phyloP scores from a whole-genome alignment of 2,888 invertebrate genomes.

The Siphlonurus alternatus region DNA sequence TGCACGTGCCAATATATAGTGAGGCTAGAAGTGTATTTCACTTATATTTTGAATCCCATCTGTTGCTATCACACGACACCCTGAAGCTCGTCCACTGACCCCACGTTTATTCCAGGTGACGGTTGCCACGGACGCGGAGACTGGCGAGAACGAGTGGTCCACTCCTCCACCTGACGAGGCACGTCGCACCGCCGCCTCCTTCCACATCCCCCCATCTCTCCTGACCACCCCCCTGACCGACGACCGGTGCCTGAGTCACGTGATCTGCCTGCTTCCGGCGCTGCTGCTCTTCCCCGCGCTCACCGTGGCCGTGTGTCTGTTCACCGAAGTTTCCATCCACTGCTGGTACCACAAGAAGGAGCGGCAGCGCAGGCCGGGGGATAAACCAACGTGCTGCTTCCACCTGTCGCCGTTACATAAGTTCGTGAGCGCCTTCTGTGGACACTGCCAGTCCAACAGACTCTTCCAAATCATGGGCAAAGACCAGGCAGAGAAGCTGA shows the following conservation, averaged over 20 bases:
- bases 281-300: background rate
- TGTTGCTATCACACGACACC: too few relatives aligned
- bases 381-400: background rate
- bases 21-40: too few relatives aligned
- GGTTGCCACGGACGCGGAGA: background rate
- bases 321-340: background rate
- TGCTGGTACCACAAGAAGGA: background rate
- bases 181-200: background rate
- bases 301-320: background rate
- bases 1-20: too few relatives aligned
- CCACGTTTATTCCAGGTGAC: too few relatives aligned
- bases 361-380: background rate
- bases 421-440: background rate
- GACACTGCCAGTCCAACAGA: background rate
- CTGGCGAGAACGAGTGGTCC: background rate
- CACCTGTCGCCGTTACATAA: background rate
- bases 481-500: background rate
- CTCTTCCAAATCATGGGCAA: background rate
- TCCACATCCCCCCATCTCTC: background rate
- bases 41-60: too few relatives aligned
- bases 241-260: background rate
- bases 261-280: background rate
- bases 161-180: background rate
- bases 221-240: background rate
- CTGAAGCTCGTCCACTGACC: too few relatives aligned